Evolutionary conservation across 2,888 invertebrate species (phyloP).

Genomic region (Dysmachus trigonus): DNA sequence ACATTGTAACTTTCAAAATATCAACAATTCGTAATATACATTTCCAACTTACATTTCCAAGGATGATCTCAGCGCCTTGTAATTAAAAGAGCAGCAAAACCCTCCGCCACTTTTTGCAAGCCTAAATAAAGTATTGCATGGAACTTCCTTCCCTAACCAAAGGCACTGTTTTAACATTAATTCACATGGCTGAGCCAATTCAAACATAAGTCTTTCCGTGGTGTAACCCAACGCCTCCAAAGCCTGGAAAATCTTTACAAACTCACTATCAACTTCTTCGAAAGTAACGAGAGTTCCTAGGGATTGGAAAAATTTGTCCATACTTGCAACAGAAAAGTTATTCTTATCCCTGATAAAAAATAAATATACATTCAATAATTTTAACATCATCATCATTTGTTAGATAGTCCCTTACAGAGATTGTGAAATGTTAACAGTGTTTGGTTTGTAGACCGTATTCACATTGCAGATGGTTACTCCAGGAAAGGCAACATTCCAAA

Average conservation of each 20-base stretch:
- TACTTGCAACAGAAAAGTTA: not conserved
- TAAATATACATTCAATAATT: not conserved
- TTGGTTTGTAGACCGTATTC: conserved; percentile 68
- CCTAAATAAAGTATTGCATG: conserved; percentile 57
- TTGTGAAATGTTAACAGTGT: conserved; percentile 64
- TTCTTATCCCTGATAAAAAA: not conserved
- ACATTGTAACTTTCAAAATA: not conserved
- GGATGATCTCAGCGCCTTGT: conserved; percentile 52
- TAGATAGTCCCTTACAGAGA: conserved; percentile 67
- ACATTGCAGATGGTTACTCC: conserved; percentile 72
- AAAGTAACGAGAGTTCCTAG: conserved; percentile 17
- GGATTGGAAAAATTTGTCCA: conserved; percentile 9
- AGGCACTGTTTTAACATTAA: conserved; percentile 55
- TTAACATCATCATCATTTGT: not conserved
- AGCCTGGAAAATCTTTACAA: conserved; percentile 51
- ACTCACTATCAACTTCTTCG: conserved; percentile 49
- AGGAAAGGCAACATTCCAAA: conserved; percentile 75
- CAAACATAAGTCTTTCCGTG: conserved; percentile 57
- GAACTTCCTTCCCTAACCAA: conserved; percentile 56
- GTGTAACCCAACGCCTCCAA: conserved; percentile 53
- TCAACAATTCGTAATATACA: not conserved
- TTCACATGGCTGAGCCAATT: conserved; percentile 59
- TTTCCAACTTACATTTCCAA: conserved; percentile 47
- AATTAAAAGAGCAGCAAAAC: conserved; percentile 60
- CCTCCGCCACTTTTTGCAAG: conserved; percentile 57